A percentile compares a stretch with the other conserved stretches of the same genome.
phyloP scores from a whole-genome alignment of 2,888 invertebrate genomes.

The Caenorhabditis sp. region DNA sequence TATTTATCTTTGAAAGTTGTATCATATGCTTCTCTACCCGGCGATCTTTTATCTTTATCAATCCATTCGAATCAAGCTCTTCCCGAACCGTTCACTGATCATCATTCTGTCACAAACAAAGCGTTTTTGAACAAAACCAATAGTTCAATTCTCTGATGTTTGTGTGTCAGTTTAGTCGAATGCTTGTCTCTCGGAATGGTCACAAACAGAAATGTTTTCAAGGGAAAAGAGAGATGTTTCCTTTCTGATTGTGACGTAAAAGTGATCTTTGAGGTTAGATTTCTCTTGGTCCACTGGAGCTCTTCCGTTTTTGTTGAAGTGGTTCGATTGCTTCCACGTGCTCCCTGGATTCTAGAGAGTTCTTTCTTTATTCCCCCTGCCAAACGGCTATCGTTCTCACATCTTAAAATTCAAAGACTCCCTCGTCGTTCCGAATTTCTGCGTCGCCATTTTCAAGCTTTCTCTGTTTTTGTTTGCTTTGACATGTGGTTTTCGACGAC shows the following conservation, averaged over 20 bases:
- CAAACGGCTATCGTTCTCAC: too few species aligned
- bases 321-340: not conserved
- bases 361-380: too few species aligned
- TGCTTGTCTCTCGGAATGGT: slow-evolving; percentile 6
- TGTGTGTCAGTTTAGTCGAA: slow-evolving; percentile 22
- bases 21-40: too few species aligned
- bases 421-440: not conserved
- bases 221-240: not conserved
- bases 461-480: not conserved
- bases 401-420: too few species aligned
- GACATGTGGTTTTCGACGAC: slow-evolving; percentile 27
- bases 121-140: slow-evolving; percentile 16
- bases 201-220: slow-evolving; percentile 12
- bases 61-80: not conserved
- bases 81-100: slow-evolving; percentile 27
- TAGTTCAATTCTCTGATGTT: slow-evolving; percentile 21
- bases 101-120: slow-evolving; percentile 24
- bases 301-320: not conserved
- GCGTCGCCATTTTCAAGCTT: not conserved
- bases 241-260: not conserved
- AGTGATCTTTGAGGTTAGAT: not conserved
- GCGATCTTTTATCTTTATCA: too few species aligned
- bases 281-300: not conserved
- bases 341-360: not conserved
- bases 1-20: too few species aligned